These are phyloP conservation scores for Acrobasis suavella DNA, from an alignment of 2,888 invertebrate genomes.

Conservation along the genomic window DNA sequence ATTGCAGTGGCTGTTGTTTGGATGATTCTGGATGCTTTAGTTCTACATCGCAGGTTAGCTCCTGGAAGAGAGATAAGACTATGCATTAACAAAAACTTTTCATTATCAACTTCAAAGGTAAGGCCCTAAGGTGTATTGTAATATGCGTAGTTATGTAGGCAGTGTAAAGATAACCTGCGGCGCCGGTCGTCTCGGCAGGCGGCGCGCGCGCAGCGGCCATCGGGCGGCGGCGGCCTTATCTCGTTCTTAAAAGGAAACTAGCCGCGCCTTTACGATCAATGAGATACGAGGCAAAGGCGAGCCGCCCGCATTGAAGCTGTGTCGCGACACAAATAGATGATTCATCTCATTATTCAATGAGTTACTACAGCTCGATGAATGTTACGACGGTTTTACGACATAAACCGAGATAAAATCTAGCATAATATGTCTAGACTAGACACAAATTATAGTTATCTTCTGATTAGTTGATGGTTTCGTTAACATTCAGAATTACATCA, in stretches of 20 bases:
- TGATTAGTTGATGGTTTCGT: too few species aligned
- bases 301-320: constrained; percentile 47
- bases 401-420: constrained; percentile 14
- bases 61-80: constrained; percentile 75
- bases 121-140: background rate
- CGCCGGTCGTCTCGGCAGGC: constrained; percentile 31
- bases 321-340: constrained; percentile 48
- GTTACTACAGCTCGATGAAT: constrained; percentile 28
- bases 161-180: constrained; percentile 39
- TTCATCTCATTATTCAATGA: constrained; percentile 42
- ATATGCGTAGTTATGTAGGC: constrained; percentile 6
- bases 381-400: constrained; percentile 13
- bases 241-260: constrained; percentile 74
- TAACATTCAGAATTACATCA: too few species aligned
- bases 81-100: background rate
- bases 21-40: constrained; percentile 90
- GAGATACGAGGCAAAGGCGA: constrained; percentile 55
- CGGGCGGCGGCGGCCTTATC: constrained; percentile 56
- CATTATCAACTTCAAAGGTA: background rate
- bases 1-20: constrained; percentile 85
- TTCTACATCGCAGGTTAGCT: constrained; percentile 94
- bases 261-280: constrained; percentile 68
- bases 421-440: background rate
- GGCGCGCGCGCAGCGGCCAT: constrained; percentile 23
- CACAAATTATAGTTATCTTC: too few species aligned